Conservation (phyloP, 2,888 invertebrate genomes). For the Aporophyla lueneburgensis region DNA sequence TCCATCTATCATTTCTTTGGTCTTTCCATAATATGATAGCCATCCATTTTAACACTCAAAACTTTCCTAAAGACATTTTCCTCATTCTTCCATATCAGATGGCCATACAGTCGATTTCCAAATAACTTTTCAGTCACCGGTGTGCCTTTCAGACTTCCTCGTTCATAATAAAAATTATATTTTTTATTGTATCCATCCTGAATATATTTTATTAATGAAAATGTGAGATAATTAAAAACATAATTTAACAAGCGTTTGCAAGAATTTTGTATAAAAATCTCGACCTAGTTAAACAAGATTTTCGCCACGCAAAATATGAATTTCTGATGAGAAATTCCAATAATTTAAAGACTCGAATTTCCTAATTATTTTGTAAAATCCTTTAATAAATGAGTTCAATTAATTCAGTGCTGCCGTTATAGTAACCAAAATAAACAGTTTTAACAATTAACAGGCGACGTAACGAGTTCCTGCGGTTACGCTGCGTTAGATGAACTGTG, state of each 20-base stretch:
- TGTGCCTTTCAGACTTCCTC: too few species aligned
- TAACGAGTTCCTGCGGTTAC: conserved; percentile 61
- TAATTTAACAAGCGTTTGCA: conserved; percentile 8
- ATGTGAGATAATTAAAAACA: conserved; percentile 8
- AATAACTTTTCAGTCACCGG: too few species aligned
- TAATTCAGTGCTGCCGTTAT: conserved; percentile 33
- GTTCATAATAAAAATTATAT: too few species aligned
- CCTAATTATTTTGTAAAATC: conserved; percentile 47
- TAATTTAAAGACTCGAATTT: conserved; percentile 45
- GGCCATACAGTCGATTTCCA: too few species aligned
- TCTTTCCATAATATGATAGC: too few species aligned
- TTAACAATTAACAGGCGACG: conserved; percentile 52
- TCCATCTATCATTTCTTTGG: too few species aligned
- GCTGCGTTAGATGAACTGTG: conserved; percentile 60
- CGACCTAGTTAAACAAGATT: conserved; percentile 15
- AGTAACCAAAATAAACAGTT: conserved; percentile 59
- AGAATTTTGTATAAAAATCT: conserved; percentile 16
- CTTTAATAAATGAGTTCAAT: conserved; percentile 48
- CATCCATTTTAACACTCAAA: too few species aligned
- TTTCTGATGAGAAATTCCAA: conserved; percentile 28
- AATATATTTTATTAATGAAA: background rate
- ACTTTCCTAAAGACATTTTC: too few species aligned
- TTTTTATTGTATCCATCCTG: too few species aligned
- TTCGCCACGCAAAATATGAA: conserved; percentile 7
- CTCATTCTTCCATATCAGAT: too few species aligned